Conservation (phyloP, 2,113 vertebrate species). For the Noturus placidus region DNA sequence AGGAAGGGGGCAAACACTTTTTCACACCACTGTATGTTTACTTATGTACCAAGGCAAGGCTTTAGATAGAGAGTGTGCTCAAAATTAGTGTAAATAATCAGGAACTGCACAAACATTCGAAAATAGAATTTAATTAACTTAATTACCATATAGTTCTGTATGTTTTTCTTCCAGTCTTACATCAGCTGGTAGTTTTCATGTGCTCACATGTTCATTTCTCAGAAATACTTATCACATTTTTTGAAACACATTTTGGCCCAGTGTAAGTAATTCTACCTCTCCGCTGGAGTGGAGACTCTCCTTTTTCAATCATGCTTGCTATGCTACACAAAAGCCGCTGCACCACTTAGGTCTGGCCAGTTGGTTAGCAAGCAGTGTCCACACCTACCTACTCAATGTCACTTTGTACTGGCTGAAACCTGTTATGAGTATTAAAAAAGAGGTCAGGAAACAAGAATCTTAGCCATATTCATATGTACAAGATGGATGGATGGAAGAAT, state of each 20-base stretch:
- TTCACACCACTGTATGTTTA: no score
- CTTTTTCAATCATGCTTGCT: slow-evolving; percentile 34
- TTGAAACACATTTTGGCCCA: background rate
- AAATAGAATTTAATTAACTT: background rate
- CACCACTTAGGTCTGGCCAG: slow-evolving; percentile 45
- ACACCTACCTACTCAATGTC: slow-evolving; percentile 48
- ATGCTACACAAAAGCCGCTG: slow-evolving; percentile 60
- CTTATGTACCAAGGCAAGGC: background rate
- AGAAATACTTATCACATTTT: slow-evolving; percentile 55
- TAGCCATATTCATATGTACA: background rate
- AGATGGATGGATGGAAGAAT: no score
- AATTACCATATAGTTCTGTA: background rate
- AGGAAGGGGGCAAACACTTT: no score
- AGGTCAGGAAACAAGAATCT: background rate
- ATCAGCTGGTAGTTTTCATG: background rate
- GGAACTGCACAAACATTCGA: background rate
- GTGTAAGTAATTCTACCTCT: slow-evolving; percentile 60
- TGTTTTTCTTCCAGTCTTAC: background rate
- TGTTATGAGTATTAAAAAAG: background rate
- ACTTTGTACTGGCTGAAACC: slow-evolving; percentile 22
- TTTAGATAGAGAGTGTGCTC: background rate
- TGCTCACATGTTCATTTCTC: slow-evolving; percentile 38
- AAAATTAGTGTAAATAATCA: background rate
- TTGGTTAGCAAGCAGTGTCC: slow-evolving; percentile 44
- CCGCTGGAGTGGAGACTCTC: slow-evolving; percentile 34